phyloP scores from a whole-genome alignment of 1,140 invertebrate genomes.

The Drosophila malerkotliana region DNA sequence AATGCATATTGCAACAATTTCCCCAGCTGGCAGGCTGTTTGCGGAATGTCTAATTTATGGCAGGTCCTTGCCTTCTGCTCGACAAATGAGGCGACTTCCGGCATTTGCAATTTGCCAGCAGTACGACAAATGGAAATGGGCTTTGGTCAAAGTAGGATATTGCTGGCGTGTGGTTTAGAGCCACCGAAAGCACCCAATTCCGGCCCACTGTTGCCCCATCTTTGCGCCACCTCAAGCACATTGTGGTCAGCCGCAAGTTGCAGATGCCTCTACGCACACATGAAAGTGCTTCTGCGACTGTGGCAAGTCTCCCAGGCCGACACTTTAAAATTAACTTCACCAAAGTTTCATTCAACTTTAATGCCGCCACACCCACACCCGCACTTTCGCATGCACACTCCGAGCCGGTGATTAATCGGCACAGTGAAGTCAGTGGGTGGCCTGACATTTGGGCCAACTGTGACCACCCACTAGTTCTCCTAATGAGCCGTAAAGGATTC shows the following conservation, averaged over 20 bases:
- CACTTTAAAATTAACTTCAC: constrained; percentile 67
- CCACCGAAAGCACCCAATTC: constrained; percentile 35
- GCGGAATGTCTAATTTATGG: constrained; percentile 18
- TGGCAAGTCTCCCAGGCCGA: constrained; percentile 19
- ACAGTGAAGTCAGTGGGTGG: constrained; percentile 12
- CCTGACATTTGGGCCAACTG: constrained; percentile 20
- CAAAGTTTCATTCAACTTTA: constrained; percentile 35
- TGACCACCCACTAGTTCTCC: constrained; percentile 30
- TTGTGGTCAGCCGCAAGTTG: constrained; percentile 62
- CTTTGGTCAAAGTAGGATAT: constrained; percentile 43
- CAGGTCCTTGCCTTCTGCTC: constrained; percentile 41
- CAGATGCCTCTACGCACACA: constrained; percentile 10
- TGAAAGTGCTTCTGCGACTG: constrained; percentile 4
- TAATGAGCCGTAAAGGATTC: constrained; percentile 53
- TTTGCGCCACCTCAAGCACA: constrained; percentile 51
- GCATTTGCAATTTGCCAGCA: constrained; percentile 47
- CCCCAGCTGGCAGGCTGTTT: neutral
- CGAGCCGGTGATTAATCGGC: constrained; percentile 30
- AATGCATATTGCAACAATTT: neutral
- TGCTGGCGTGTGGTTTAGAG: constrained; percentile 32
- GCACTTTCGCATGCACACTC: constrained; percentile 12
- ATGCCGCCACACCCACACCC: constrained; percentile 10
- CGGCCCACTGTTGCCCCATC: constrained; percentile 11
- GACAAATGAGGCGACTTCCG: constrained; percentile 74
- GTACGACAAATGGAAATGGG: constrained; percentile 56